Conservation (phyloP, 1,140 invertebrate genomes). For the Achroia grisella region DNA sequence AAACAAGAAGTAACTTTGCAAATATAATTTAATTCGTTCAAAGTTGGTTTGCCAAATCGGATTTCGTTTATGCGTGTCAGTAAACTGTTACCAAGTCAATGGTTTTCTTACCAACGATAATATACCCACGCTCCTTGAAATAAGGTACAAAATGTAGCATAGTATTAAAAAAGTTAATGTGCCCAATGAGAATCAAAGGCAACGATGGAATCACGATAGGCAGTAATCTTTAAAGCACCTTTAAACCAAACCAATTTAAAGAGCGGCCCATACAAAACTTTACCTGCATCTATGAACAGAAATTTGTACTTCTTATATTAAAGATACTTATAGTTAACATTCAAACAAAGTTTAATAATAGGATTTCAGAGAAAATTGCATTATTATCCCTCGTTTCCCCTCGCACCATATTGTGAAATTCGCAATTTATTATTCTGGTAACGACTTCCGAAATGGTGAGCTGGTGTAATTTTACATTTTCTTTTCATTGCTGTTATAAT, state of each 20-base stretch:
- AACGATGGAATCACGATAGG: slow-evolving; percentile 6
- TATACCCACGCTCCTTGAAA: slow-evolving; percentile 9
- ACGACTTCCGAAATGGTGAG: too few species aligned
- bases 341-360: too few species aligned
- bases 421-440: too few species aligned
- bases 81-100: slow-evolving; percentile 14
- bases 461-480: too few species aligned
- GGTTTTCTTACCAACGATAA: background rate
- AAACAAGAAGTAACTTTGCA: slow-evolving; percentile 4
- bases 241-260: background rate
- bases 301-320: too few species aligned
- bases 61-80: slow-evolving; percentile 31
- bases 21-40: slow-evolving; percentile 8
- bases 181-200: slow-evolving; percentile 4
- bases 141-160: slow-evolving; percentile 15
- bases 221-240: slow-evolving; percentile 5
- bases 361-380: too few species aligned
- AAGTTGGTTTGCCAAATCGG: slow-evolving; percentile 23
- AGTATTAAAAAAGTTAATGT: background rate
- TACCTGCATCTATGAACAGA: too few species aligned
- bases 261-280: too few species aligned
- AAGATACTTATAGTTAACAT: too few species aligned
- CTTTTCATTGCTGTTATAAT: too few species aligned
- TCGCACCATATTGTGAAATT: too few species aligned
- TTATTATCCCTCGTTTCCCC: too few species aligned